phyloP scores from a whole-genome alignment of 2,113 vertebrate species.

The Thermophis baileyi region DNA sequence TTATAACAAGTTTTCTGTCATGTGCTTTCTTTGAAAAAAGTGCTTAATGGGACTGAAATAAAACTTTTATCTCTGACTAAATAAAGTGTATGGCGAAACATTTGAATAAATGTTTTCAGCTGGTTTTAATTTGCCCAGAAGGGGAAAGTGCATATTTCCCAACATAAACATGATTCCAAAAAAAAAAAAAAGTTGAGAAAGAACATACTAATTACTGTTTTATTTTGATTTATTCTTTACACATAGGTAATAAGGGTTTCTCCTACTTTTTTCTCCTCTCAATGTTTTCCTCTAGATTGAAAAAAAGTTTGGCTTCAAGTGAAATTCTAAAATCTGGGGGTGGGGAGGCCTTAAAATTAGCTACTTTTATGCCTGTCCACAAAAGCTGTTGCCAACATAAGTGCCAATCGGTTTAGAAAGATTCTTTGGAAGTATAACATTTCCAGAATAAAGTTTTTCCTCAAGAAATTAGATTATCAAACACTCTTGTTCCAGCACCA shows the following conservation, averaged over 20 bases:
- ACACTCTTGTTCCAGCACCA: neutral
- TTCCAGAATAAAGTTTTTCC: neutral
- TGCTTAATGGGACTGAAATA: slow-evolving; percentile 55
- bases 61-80: slow-evolving; percentile 54
- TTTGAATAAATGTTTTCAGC: slow-evolving; percentile 56
- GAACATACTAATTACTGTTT: slow-evolving; percentile 58
- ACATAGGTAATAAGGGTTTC: slow-evolving; percentile 37
- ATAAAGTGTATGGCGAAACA: slow-evolving; percentile 51
- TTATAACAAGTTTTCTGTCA: slow-evolving; percentile 45
- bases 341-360: neutral
- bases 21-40: slow-evolving; percentile 36
- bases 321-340: neutral
- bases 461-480: slow-evolving; percentile 2
- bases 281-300: neutral
- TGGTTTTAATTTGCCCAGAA: slow-evolving; percentile 58
- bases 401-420: neutral
- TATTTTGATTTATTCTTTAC: slow-evolving; percentile 45
- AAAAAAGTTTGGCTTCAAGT: slow-evolving; percentile 1
- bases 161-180: slow-evolving; percentile 54
- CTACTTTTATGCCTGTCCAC: neutral
- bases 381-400: slow-evolving; percentile 5
- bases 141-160: slow-evolving; percentile 48
- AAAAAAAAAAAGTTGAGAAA: neutral
- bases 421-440: neutral
- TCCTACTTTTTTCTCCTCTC: neutral